A percentile compares a stretch with the other conserved stretches of the same genome.
These are phyloP conservation scores for Mormyrus iriodes DNA, from an alignment of 2,113 vertebrate species.

Conservation along the genomic window DNA sequence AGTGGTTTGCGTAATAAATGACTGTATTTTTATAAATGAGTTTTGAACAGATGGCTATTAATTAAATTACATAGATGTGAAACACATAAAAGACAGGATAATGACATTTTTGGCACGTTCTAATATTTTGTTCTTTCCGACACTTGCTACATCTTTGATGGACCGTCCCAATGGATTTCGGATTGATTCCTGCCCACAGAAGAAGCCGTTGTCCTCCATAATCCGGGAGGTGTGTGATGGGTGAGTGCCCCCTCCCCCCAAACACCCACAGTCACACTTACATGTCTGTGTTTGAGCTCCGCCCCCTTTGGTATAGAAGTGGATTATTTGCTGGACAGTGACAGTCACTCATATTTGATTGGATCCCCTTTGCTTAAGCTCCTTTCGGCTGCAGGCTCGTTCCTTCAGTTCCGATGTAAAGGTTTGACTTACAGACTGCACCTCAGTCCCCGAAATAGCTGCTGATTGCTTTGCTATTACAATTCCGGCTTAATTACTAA, in stretches of 20 bases:
- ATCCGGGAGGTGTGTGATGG: conserved; percentile 96
- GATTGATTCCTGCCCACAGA: conserved; percentile 62
- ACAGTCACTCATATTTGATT: background rate
- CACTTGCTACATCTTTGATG: background rate
- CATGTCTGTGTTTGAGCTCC: background rate
- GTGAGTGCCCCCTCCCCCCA: conserved; percentile 57
- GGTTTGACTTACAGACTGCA: background rate
- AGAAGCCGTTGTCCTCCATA: conserved; percentile 87
- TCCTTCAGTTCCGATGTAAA: background rate
- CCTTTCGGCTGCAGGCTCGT: background rate
- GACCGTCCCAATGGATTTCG: background rate
- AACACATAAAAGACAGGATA: background rate
- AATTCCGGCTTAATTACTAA: background rate
- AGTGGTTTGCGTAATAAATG: background rate
- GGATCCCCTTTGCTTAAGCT: background rate
- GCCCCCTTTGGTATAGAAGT: background rate
- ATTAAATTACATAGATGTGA: no score
- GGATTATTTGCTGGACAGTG: background rate
- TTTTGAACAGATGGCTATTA: no score
- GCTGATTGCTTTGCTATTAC: background rate
- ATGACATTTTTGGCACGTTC: background rate
- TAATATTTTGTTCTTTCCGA: background rate
- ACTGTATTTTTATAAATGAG: no score
- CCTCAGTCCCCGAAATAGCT: background rate
- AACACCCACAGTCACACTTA: no score